phyloP scores from a whole-genome alignment of 2,797 vertebrate genomes.

The Micromesistius poutassou region DNA sequence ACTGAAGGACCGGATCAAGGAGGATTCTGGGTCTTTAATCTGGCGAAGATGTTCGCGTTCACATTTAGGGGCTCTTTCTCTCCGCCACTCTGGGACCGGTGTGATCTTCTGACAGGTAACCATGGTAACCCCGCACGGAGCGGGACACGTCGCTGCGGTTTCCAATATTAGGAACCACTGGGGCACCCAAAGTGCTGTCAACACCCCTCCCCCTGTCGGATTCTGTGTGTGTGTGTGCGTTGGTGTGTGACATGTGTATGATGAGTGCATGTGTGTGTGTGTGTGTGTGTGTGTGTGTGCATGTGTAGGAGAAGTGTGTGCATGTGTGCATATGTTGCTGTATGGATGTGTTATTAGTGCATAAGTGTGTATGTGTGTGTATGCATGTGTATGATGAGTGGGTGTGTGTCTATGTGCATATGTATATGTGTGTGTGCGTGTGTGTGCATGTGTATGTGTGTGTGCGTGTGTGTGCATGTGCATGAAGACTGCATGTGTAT shows the following conservation, averaged over 20 bases:
- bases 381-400: background rate
- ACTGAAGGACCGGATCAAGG: background rate
- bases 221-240: background rate
- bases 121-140: constrained; percentile 68
- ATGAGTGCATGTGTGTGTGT: constrained; percentile 1
- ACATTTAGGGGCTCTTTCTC: constrained; percentile 51
- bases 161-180: constrained; percentile 62
- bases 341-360: background rate
- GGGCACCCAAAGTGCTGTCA: constrained; percentile 42
- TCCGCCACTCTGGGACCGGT: constrained; percentile 54
- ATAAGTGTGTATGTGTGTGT: background rate
- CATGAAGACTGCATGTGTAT: no score
- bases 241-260: background rate
- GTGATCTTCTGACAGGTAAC: constrained; percentile 64
- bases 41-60: constrained; percentile 33
- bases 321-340: background rate
- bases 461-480: background rate
- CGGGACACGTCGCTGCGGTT: constrained; percentile 44
- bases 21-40: constrained; percentile 48
- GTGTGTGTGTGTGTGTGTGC: constrained; percentile 20
- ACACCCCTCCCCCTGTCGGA: constrained; percentile 5
- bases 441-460: constrained; percentile 6
- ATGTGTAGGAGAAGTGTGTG: constrained; percentile 3
- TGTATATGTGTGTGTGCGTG: no score
- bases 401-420: background rate